Conservation (phyloP, 1,140 invertebrate genomes). For the Camponotus floridanus region DNA sequence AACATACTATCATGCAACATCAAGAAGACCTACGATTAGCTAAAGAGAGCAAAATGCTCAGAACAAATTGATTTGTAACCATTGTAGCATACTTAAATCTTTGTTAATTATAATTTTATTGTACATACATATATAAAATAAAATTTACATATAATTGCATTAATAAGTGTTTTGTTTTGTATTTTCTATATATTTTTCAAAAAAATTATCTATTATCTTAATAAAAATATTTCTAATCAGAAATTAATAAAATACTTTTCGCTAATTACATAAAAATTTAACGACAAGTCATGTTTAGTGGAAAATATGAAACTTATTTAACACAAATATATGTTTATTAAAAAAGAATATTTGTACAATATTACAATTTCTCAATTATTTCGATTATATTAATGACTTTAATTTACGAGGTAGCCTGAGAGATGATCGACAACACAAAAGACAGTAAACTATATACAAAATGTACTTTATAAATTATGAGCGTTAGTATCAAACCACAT, state of each 20-base stretch:
- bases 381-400: background rate
- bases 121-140: conserved; percentile 45
- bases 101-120: conserved; percentile 4
- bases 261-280: too few relatives aligned
- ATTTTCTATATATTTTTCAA: too few relatives aligned
- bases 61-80: conserved; percentile 87
- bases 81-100: background rate
- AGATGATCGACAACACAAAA: background rate
- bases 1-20: conserved; percentile 91
- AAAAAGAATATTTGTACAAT: conserved; percentile 38
- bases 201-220: too few relatives aligned
- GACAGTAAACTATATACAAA: background rate
- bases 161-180: background rate
- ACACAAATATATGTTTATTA: background rate
- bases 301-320: background rate
- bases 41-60: conserved; percentile 96
- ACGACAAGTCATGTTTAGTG: too few relatives aligned
- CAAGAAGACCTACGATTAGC: conserved; percentile 93
- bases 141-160: background rate
- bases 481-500: background rate
- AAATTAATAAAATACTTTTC: too few relatives aligned
- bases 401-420: background rate
- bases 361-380: background rate
- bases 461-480: background rate
- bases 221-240: too few relatives aligned